These are phyloP conservation scores for Melanotaenia maccullochi DNA, from an alignment of 2,797 vertebrate species.

Conservation along the genomic window DNA sequence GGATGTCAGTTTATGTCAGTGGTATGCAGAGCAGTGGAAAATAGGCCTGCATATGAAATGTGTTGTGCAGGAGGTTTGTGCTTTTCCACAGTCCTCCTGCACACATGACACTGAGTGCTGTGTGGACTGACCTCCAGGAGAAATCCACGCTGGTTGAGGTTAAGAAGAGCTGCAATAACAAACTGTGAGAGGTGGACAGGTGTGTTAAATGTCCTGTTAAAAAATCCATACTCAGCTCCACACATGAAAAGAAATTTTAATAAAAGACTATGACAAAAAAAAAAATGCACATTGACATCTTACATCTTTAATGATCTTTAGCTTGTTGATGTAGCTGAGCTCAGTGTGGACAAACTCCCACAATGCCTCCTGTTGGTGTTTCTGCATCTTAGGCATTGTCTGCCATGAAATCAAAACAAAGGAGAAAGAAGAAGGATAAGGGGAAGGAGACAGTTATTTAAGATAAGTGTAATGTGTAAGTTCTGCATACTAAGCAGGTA, in stretches of 20 bases:
- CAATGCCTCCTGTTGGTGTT: constrained; percentile 88
- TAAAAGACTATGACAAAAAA: neutral
- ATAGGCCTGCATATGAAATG: constrained; percentile 12
- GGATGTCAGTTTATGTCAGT: constrained; percentile 54
- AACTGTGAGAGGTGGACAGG: constrained; percentile 69
- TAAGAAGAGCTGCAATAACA: constrained; percentile 76
- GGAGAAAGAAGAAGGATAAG: neutral
- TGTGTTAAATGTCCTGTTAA: constrained; percentile 40
- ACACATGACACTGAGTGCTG: neutral
- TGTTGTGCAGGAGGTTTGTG: constrained; percentile 9
- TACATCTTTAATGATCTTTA: constrained; percentile 85
- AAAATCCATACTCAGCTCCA: constrained; percentile 25
- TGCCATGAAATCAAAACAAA: constrained; percentile 48
- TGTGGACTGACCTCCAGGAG: constrained; percentile 75
- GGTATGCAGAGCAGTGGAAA: constrained; percentile 52
- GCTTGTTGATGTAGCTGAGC: constrained; percentile 84
- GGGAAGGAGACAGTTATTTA: neutral
- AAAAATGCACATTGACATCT: constrained; percentile 40
- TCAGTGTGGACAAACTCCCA: constrained; percentile 91
- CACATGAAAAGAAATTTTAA: neutral
- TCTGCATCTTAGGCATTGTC: constrained; percentile 84
- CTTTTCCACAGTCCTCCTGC: constrained; percentile 18
- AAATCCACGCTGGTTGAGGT: constrained; percentile 74
- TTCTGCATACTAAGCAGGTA: neutral
- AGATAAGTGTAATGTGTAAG: constrained; percentile 11